These are phyloP conservation scores for Caenorhabditis briggsae DNA, from an alignment of 1,140 invertebrate species.

Conservation along the genomic window DNA sequence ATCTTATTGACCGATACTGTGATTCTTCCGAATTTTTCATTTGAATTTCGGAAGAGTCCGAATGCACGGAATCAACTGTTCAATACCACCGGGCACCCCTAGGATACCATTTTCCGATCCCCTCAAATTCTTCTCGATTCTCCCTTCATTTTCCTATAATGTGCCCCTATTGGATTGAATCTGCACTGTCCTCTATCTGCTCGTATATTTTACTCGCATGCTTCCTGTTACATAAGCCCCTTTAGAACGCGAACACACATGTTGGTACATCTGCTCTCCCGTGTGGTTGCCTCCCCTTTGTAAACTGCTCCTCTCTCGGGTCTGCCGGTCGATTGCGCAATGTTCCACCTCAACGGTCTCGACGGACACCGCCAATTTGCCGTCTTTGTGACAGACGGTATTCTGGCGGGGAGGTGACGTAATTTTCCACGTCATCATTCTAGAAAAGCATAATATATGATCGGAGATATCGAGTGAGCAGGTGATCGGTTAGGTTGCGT, in stretches of 20 bases:
- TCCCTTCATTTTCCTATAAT: too few relatives aligned
- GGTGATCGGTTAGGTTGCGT: constrained; percentile 6
- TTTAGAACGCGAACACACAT: constrained; percentile 38
- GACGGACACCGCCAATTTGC: constrained; percentile 43
- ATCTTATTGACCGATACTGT: too few relatives aligned
- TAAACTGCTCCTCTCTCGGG: constrained; percentile 6
- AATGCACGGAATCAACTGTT: too few relatives aligned
- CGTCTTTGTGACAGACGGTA: too few relatives aligned
- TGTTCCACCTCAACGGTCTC: background rate
- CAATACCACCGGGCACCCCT: too few relatives aligned
- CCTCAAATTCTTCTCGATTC: too few relatives aligned
- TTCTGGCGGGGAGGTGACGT: constrained; percentile 10
- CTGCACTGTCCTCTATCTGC: background rate
- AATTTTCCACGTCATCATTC: background rate
- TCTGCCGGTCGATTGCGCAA: constrained; percentile 36
- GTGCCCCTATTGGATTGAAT: background rate
- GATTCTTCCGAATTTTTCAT: too few relatives aligned
- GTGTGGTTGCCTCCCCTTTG: background rate
- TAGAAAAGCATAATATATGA: background rate
- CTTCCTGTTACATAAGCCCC: constrained; percentile 53
- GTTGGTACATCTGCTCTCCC: constrained; percentile 50
- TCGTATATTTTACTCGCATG: constrained; percentile 45
- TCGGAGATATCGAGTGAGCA: background rate
- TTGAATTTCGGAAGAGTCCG: too few relatives aligned
- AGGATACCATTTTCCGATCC: too few relatives aligned